Base-by-base conservation (phyloP, 2,113 vertebrate species). In the Antigone vipio region DNA sequence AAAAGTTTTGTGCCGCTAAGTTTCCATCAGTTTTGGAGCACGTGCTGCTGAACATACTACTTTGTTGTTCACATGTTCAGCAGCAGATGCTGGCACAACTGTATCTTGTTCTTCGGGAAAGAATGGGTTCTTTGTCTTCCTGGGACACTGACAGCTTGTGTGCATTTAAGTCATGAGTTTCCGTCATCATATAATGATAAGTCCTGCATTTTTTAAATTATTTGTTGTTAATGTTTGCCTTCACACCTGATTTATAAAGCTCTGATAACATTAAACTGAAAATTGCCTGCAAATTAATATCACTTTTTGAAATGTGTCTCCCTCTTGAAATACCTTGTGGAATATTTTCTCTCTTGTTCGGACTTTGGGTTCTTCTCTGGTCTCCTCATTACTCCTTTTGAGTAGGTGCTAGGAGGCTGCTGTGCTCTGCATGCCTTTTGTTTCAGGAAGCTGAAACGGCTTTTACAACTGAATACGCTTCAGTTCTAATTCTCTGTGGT, bases 51-150 rank as follows among this genome's bases (percentile, higher is more conserved):
- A 9, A 45, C 27, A 11, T 38, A 6, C 6, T 53, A 3, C 45
- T 87, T 53, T 5, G 4, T 35, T 45, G 3, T 14, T 60, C 15
- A 0, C 2, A 0, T 8, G n/a, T 45, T 44, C 45, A 49, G 73
- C 15, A 68, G 38, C 59, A 73, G 44, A 23, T 42, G 34, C 16
- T 42, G 24, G 34, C 49, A 27, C 67, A 75, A 12, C 35, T 47
- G 19, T 19, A 49, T 58, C 27, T 32, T 79, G n/a, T 40, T 64
- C 52, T 74, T 78, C 20, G 4, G 52, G 42, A 44, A 32, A 23
- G 49, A 83, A 6, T 5, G 32, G 15, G n/a, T 73, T 26, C 75
- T 38, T 63, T 49, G 44, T 74, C 38, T 40, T 56, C 44, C 35
- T 72, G 3, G 45, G 34, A 40, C 47, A 21, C n/a, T 69, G 75